A percentile compares a stretch with the other conserved stretches of the same genome.
phyloP scores from a whole-genome alignment of 1,140 invertebrate genomes.

The Ridgeia piscesae region DNA sequence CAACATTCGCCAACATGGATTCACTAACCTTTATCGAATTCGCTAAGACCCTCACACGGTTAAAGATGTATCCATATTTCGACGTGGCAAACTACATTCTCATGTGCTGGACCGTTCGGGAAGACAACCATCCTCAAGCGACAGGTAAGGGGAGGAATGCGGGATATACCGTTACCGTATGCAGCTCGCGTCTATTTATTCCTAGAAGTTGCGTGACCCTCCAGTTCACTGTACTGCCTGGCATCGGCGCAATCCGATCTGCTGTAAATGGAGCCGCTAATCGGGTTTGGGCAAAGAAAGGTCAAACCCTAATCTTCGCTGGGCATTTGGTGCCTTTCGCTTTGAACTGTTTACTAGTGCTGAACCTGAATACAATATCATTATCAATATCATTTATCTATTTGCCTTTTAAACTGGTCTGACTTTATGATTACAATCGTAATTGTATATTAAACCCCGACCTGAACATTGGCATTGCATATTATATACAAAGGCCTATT shows the following conservation, averaged over 20 bases:
- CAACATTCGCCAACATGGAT: conserved; percentile 68
- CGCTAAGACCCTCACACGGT: conserved; percentile 96
- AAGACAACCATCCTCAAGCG: conserved; percentile 65
- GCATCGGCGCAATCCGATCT: neutral
- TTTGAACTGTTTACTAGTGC: too few relatives aligned
- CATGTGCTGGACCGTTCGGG: conserved; percentile 69
- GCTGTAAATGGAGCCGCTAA: neutral
- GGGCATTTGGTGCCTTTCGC: too few relatives aligned
- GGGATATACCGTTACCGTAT: too few relatives aligned
- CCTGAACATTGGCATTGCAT: too few relatives aligned
- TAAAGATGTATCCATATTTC: conserved; percentile 99
- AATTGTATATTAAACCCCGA: too few relatives aligned
- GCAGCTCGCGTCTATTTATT: conserved; percentile 10
- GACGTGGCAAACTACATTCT: conserved; percentile 82
- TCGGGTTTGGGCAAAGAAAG: neutral
- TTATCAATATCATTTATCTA: too few relatives aligned
- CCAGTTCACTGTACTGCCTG: neutral
- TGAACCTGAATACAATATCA: too few relatives aligned
- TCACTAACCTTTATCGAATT: conserved; percentile 95
- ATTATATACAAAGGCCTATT: too few relatives aligned
- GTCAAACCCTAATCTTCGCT: neutral
- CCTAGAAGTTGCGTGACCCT: conserved; percentile 6
- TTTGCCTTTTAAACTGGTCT: too few relatives aligned
- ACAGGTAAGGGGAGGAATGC: conserved; percentile 17
- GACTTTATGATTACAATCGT: too few relatives aligned